phyloP scores from a whole-genome alignment of 2,797 vertebrate species.

The Morelia viridis region DNA sequence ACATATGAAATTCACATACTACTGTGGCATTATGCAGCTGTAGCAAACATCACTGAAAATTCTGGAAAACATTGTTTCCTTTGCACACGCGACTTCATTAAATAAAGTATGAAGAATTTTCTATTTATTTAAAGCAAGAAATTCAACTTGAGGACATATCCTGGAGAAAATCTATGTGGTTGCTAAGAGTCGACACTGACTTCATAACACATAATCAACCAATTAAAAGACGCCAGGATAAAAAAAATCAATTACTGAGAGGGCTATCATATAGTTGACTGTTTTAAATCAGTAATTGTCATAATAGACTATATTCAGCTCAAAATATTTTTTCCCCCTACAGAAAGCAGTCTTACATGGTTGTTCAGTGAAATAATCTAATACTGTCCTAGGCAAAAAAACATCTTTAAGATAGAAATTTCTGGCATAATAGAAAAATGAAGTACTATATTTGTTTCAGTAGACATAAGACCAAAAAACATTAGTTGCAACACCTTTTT shows the following conservation, averaged over 20 bases:
- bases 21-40: background rate
- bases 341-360: background rate
- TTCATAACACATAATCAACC: too few species aligned
- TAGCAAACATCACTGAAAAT: background rate
- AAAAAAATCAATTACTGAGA: background rate
- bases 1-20: background rate
- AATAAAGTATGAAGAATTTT: background rate
- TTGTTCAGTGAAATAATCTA: background rate
- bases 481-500: constrained; percentile 10
- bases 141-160: too few species aligned
- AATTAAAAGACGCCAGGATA: too few species aligned
- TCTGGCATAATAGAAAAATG: background rate
- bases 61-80: background rate
- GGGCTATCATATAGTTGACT: background rate
- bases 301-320: background rate
- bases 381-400: background rate
- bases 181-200: too few species aligned
- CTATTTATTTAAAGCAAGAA: too few species aligned
- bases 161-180: too few species aligned
- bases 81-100: background rate
- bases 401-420: background rate
- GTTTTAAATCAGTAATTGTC: background rate
- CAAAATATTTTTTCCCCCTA: background rate
- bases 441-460: background rate
- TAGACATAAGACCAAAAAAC: constrained; percentile 24